Conservation (phyloP, 1,140 invertebrate genomes). For the Branchinecta lindahli region DNA sequence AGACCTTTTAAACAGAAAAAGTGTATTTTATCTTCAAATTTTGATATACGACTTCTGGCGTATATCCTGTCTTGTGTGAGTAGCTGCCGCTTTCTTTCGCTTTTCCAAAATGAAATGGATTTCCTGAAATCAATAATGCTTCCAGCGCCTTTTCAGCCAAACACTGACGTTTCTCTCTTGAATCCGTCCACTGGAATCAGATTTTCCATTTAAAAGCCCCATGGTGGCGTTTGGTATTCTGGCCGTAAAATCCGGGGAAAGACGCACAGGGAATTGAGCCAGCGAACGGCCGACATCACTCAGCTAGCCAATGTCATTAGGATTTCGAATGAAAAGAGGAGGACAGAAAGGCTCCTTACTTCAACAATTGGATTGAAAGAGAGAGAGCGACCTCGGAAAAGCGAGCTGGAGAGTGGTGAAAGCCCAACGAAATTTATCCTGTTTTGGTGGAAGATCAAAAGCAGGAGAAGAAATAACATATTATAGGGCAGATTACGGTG, state of each 20-base stretch:
- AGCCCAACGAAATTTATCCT: too few species aligned
- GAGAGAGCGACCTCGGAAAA: too few species aligned
- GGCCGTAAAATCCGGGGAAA: slow-evolving; percentile 5
- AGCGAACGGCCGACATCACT: background rate
- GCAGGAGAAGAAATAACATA: too few species aligned
- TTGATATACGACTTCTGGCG: too few species aligned
- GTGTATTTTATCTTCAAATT: too few species aligned
- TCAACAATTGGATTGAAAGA: slow-evolving; percentile 9
- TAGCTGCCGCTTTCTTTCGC: background rate
- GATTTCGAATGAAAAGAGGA: slow-evolving; percentile 10
- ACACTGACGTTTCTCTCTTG: background rate
- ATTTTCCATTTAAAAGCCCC: slow-evolving; percentile 9
- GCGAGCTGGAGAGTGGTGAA: too few species aligned
- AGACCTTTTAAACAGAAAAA: too few species aligned
- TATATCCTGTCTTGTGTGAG: too few species aligned
- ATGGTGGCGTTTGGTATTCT: slow-evolving; percentile 6
- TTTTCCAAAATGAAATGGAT: background rate
- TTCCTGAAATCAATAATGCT: background rate
- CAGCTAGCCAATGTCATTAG: slow-evolving; percentile 9
- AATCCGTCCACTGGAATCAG: background rate
- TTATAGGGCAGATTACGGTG: too few species aligned
- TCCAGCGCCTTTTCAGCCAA: background rate
- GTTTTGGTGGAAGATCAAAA: too few species aligned
- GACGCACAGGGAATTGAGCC: slow-evolving; percentile 1
- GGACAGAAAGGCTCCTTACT: slow-evolving; percentile 7